Conservation (phyloP, 2,113 vertebrate species). For the Hippoglossus stenolepis region DNA sequence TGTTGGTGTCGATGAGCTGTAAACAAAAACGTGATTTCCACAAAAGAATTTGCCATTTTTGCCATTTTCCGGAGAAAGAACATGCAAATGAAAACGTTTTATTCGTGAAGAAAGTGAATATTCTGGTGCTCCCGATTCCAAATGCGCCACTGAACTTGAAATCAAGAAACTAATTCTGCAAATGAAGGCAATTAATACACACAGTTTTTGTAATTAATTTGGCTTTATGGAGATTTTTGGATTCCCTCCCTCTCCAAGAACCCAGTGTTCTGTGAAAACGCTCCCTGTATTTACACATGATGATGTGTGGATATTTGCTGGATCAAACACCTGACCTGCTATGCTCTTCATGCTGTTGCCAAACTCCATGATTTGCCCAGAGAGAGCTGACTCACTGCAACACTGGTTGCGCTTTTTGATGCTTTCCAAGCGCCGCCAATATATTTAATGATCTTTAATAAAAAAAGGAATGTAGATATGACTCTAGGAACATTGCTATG, state of each 20-base stretch:
- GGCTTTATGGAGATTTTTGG: conserved; percentile 48
- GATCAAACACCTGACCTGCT: conserved; percentile 43
- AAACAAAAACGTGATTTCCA: too few relatives aligned
- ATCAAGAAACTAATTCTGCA: conserved; percentile 2
- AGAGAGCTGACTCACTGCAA: neutral
- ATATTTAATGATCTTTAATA: neutral
- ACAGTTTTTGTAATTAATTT: conserved; percentile 26
- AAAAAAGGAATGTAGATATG: neutral
- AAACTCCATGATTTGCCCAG: conserved; percentile 10
- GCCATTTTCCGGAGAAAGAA: too few relatives aligned
- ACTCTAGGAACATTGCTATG: neutral
- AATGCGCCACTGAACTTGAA: too few relatives aligned
- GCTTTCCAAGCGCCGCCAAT: neutral
- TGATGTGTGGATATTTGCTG: conserved; percentile 41
- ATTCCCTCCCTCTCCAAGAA: conserved; percentile 29
- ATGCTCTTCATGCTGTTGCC: conserved; percentile 29
- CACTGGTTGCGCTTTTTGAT: conserved; percentile 8
- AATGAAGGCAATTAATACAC: conserved; percentile 1
- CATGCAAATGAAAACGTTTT: too few relatives aligned
- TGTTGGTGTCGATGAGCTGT: too few relatives aligned
- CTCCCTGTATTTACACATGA: conserved; percentile 37
- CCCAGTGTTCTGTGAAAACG: conserved; percentile 41
- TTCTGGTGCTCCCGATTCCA: too few relatives aligned
- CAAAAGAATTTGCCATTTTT: too few relatives aligned
- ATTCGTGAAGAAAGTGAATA: too few relatives aligned